These are phyloP conservation scores for Pseudopipra pipra DNA, from an alignment of 2,113 vertebrate species.

Conservation along the genomic window DNA sequence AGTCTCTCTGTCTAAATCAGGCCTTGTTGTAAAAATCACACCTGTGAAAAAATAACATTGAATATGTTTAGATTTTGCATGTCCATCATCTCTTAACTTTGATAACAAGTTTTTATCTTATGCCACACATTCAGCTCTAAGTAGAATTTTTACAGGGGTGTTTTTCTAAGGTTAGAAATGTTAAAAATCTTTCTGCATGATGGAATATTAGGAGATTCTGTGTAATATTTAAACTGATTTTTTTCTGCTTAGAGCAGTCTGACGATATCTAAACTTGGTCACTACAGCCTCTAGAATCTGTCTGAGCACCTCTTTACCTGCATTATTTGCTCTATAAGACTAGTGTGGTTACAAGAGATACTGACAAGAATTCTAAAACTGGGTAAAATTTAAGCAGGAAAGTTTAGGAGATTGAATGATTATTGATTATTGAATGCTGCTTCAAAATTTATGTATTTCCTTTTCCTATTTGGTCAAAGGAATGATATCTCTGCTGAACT, in stretches of 20 bases:
- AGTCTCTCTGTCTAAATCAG: conserved; percentile 84
- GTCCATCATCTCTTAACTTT: not conserved
- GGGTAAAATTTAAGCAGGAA: not conserved
- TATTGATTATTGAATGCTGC: not conserved
- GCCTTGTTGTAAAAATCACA: conserved; percentile 75
- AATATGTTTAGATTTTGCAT: not conserved
- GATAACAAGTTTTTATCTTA: not conserved
- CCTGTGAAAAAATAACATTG: conserved; percentile 60
- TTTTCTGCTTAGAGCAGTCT: not conserved
- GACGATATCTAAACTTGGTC: not conserved
- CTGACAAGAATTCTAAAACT: not conserved
- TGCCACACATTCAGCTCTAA: not conserved
- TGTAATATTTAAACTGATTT: not conserved
- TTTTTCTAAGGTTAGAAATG: not conserved
- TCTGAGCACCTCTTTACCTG: not conserved
- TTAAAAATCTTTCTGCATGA: not conserved
- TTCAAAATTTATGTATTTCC: not conserved
- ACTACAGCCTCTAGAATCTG: not conserved
- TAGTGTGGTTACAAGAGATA: not conserved
- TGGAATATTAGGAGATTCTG: not conserved
- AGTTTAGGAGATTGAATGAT: not conserved
- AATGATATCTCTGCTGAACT: not conserved
- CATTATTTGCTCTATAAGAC: not conserved
- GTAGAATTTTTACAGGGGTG: not conserved
- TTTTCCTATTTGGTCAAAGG: not conserved